A percentile compares a stretch with the other conserved stretches of the same genome.
phyloP scores from a whole-genome alignment of 1,140 invertebrate species.

The Bombus affinis region DNA sequence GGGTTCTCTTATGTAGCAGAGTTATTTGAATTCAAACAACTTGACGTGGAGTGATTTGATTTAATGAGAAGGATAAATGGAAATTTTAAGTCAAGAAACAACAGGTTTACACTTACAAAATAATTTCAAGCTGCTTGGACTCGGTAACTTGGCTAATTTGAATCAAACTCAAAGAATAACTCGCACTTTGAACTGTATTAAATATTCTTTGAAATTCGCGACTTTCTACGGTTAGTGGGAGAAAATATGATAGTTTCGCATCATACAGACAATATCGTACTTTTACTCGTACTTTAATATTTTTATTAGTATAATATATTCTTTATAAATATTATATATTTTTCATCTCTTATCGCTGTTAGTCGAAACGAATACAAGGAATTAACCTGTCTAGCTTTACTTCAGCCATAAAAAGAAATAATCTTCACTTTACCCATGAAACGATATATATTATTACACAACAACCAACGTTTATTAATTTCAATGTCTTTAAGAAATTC shows the following conservation, averaged over 20 bases:
- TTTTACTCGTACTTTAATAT: too few relatives aligned
- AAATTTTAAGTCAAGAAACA: not conserved
- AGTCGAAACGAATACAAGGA: too few relatives aligned
- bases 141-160: not conserved
- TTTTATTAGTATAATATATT: too few relatives aligned
- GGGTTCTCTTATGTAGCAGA: not conserved
- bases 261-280: too few relatives aligned
- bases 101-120: not conserved
- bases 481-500: not conserved
- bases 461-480: not conserved
- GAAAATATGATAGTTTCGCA: too few relatives aligned
- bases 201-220: not conserved
- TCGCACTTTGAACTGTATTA: not conserved
- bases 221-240: not conserved
- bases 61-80: not conserved
- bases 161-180: not conserved
- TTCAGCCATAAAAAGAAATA: too few relatives aligned
- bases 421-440: too few relatives aligned
- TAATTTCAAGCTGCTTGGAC: not conserved
- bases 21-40: not conserved
- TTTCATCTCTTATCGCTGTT: too few relatives aligned
- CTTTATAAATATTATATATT: too few relatives aligned
- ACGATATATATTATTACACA: too few relatives aligned
- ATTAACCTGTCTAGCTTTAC: too few relatives aligned
- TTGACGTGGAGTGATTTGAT: not conserved